Conservation (phyloP, 2,113 vertebrate genomes). For the Pteruthius melanotis region DNA sequence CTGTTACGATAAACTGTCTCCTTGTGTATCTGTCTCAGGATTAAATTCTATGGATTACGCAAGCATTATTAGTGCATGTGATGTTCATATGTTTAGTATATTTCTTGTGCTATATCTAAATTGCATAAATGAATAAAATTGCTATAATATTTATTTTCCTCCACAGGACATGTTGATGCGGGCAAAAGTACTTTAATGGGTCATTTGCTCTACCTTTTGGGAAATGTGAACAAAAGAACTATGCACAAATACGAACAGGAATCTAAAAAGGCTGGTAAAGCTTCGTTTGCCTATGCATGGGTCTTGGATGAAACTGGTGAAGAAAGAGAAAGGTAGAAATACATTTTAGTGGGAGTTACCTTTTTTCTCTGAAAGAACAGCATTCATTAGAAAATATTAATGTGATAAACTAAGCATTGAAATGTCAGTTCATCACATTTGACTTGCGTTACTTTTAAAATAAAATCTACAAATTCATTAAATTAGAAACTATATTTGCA, state of each 20-base stretch:
- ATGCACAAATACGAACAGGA: slow-evolving; percentile 99
- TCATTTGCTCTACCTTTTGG: slow-evolving; percentile 93
- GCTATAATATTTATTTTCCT: neutral
- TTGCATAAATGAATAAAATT: neutral
- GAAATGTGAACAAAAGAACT: slow-evolving; percentile 95
- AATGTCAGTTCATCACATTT: neutral
- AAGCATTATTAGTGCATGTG: neutral
- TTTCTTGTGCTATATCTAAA: neutral
- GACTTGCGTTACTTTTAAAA: neutral
- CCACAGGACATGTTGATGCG: slow-evolving; percentile 93
- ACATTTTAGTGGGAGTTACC: neutral
- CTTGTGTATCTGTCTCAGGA: neutral
- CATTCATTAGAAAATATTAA: neutral
- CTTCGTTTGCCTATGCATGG: slow-evolving; percentile 97
- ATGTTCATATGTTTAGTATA: neutral
- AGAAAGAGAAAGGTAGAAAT: slow-evolving; percentile 91
- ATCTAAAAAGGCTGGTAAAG: slow-evolving; percentile 97
- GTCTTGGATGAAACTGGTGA: slow-evolving; percentile 98
- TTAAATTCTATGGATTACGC: neutral
- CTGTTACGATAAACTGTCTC: neutral
- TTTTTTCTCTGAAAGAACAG: neutral
- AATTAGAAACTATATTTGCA: neutral
- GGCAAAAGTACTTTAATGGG: slow-evolving; percentile 99
- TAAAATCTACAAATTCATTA: neutral
- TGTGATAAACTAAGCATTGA: neutral